phyloP scores from a whole-genome alignment of 1,140 invertebrate species.

The Listronotus bonariensis region DNA sequence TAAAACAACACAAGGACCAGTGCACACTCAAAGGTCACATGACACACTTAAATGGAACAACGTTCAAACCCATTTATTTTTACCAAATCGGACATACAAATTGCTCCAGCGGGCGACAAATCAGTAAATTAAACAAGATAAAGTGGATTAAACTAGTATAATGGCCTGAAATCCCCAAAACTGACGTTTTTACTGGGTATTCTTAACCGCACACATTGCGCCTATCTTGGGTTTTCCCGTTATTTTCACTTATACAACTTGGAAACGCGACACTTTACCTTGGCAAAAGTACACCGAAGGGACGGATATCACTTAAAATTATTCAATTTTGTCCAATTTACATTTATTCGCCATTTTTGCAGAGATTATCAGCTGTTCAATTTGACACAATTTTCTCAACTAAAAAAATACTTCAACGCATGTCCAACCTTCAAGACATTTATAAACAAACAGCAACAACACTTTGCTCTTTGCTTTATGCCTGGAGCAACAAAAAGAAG shows the following conservation, averaged over 20 bases:
- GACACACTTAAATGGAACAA: background rate
- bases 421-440: background rate
- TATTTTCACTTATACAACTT: background rate
- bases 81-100: background rate
- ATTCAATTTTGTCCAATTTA: slow-evolving; percentile 26
- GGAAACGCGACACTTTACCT: slow-evolving; percentile 6
- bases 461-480: too few species aligned
- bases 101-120: background rate
- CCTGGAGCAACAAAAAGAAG: too few species aligned
- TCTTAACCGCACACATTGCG: background rate
- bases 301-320: slow-evolving; percentile 30
- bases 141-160: slow-evolving; percentile 33
- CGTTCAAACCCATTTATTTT: background rate
- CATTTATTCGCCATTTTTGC: slow-evolving; percentile 33
- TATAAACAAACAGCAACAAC: too few species aligned
- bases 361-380: slow-evolving; percentile 27
- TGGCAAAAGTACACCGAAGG: background rate
- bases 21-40: slow-evolving; percentile 8
- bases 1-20: background rate
- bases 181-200: slow-evolving; percentile 4
- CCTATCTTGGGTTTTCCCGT: background rate
- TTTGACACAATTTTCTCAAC: slow-evolving; percentile 18
- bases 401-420: background rate
- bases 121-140: slow-evolving; percentile 23
- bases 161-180: slow-evolving; percentile 12